Conservation (phyloP, 2,113 vertebrate species). For the Anolis carolinensis region DNA sequence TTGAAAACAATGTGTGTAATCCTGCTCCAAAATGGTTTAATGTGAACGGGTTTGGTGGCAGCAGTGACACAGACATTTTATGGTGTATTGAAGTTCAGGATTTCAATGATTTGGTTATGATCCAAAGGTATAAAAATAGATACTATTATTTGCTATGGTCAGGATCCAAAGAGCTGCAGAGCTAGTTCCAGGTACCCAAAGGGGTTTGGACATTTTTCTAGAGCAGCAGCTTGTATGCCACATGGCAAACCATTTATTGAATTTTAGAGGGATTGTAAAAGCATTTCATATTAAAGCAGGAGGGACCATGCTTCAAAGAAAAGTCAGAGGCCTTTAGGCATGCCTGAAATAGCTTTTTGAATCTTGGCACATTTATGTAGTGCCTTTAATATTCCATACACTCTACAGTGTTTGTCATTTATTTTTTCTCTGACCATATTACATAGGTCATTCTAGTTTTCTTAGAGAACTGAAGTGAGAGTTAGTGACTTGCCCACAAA, state of each 20-base stretch:
- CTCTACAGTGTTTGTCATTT: conserved; percentile 17
- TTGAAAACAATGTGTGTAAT: neutral
- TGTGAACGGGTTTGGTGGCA: neutral
- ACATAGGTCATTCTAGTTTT: neutral
- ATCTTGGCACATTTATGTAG: neutral
- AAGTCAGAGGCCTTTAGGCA: neutral
- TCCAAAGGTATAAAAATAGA: neutral
- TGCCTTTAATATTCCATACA: neutral
- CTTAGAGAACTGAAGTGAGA: conserved; percentile 10
- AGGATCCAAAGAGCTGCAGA: neutral
- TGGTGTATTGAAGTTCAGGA: neutral
- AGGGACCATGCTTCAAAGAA: neutral
- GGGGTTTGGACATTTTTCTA: neutral
- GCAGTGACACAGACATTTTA: neutral
- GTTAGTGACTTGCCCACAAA: neutral
- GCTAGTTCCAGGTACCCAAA: neutral
- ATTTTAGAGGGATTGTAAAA: neutral
- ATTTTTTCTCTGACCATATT: neutral
- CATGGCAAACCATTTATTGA: neutral
- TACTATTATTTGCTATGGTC: neutral
- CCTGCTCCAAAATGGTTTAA: neutral
- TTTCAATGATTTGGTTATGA: neutral
- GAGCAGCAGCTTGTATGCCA: neutral
- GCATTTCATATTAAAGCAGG: neutral
- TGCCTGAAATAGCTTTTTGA: neutral